Evolutionary conservation across 2,113 vertebrate species (phyloP).

Genomic region (Anguilla japonica): DNA sequence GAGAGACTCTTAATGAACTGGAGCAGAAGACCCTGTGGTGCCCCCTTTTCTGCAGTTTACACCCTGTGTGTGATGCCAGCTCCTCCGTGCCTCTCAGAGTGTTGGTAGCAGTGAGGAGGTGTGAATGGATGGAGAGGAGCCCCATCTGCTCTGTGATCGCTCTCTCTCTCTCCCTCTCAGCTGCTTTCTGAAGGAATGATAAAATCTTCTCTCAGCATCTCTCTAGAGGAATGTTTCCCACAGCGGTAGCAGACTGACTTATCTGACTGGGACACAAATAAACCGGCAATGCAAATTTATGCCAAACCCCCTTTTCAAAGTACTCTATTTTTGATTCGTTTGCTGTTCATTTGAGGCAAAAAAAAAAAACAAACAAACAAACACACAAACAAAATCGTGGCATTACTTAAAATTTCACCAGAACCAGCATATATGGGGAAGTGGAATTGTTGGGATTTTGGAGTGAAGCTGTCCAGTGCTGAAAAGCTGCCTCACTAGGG

Average conservation of each 20-base stretch:
- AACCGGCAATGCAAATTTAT: background rate
- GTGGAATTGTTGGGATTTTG: background rate
- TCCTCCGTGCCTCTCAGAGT: background rate
- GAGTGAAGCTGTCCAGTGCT: constrained; percentile 22
- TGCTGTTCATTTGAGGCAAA: no score
- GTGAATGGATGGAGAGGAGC: background rate
- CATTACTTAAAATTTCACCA: no score
- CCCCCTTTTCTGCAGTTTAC: background rate
- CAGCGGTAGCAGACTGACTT: no score
- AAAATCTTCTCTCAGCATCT: no score
- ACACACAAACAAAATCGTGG: no score
- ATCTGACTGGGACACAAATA: no score
- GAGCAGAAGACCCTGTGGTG: background rate
- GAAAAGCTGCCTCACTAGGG: constrained; percentile 14
- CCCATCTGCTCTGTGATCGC: background rate
- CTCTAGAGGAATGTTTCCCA: no score
- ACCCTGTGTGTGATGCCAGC: background rate
- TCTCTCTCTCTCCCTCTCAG: background rate
- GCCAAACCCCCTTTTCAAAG: background rate
- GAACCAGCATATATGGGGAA: background rate
- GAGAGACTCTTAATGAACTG: background rate
- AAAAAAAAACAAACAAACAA: no score
- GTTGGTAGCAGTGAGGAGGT: background rate
- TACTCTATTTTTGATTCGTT: no score
- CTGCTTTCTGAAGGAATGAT: background rate